Evolutionary conservation across 2,888 invertebrate genomes (phyloP), one percentile per base, ranked within the genome.

Genomic region (Leistus spinibarbis): DNA sequence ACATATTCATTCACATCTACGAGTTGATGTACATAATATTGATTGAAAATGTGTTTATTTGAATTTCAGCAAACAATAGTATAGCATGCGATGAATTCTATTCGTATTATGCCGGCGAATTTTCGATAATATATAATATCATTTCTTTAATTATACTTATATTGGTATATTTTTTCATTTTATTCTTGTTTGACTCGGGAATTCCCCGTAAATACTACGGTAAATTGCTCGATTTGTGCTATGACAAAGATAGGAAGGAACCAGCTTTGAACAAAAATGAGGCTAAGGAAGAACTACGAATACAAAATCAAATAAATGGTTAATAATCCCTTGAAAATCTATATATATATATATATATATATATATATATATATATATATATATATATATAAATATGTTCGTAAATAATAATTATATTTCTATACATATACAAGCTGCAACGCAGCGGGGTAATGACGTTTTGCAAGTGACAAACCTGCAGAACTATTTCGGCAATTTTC

Each of bases 401-500:
- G 13, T 10, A 56, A 20, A 16, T 24, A 10, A 69, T 69, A 17
- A 27, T 13, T 19, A 17, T 23, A 9, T 54, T 68, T 54, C 56
- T 17, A 54, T 54, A 17, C 16, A 2, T 1, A n/a, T n/a, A n/a
- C n/a, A n/a, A n/a, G n/a, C n/a, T n/a, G n/a, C n/a, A 54, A 57
- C 4, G n/a, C 19, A 23, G 4, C 4, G 4, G 20, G 7, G 54
- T 7, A 9, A 4, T 1, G 87, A 90, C 79, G 87, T 89, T 13
- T 82, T 93, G 79, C 79, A 92, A 2, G 89, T 90, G 0, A 82
- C 87, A 66, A 84, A 90, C 70, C 79, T 94, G 1, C 88, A 88
- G 77, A 93, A 93, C 83, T 86, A 85, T 60, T 93, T 91, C 81
- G 84, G 85, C 0, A 77, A 84, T 0, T 81, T 87, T 62, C 79